Evolutionary conservation across 2,113 vertebrate genomes (phyloP).

Genomic region (Lepisosteus oculatus): DNA sequence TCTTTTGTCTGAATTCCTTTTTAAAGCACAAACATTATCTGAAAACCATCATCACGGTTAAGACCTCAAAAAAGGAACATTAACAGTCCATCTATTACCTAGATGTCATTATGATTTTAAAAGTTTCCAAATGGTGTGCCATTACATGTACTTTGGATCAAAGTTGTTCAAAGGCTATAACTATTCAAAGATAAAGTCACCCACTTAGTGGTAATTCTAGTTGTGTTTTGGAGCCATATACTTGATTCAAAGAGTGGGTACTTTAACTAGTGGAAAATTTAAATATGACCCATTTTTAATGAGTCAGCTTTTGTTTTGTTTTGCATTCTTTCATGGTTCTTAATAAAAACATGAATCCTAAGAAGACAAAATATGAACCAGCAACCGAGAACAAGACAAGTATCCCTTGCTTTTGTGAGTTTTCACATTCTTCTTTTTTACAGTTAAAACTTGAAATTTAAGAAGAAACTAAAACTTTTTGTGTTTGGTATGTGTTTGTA

Average conservation of each 20-base stretch:
- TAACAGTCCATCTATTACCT: slow-evolving; percentile 2
- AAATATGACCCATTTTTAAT: background rate
- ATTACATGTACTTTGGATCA: slow-evolving; percentile 11
- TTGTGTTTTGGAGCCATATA: background rate
- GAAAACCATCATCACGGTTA: no score
- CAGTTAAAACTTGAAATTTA: slow-evolving; percentile 7
- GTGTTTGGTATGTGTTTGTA: slow-evolving; percentile 11
- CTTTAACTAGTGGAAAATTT: background rate
- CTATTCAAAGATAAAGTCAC: slow-evolving; percentile 10
- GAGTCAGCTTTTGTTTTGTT: background rate
- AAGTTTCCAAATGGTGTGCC: slow-evolving; percentile 8
- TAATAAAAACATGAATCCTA: background rate
- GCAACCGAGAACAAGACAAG: background rate
- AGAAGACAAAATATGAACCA: slow-evolving; percentile 11
- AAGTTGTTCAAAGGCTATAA: background rate
- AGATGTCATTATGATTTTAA: background rate
- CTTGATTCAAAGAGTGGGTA: background rate
- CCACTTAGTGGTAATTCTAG: slow-evolving; percentile 7
- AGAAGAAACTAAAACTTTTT: slow-evolving; percentile 11
- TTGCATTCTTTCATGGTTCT: background rate
- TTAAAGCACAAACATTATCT: background rate
- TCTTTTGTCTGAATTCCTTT: background rate
- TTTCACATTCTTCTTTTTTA: background rate
- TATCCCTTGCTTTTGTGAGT: background rate
- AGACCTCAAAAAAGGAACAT: background rate